Evolutionary conservation across 2,888 invertebrate species (phyloP).

Genomic region (Labia minor): DNA sequence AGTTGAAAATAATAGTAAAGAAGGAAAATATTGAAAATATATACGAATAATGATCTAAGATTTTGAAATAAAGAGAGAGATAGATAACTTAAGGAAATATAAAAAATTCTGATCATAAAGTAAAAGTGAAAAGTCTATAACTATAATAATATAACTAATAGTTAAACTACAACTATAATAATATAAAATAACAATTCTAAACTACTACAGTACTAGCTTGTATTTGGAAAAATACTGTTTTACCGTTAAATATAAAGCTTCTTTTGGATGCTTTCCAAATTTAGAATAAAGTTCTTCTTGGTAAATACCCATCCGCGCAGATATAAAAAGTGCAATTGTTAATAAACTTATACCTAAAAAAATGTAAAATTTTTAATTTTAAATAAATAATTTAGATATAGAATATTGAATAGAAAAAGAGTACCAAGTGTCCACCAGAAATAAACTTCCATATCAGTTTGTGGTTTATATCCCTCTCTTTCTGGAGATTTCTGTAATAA

Average conservation of each 20-base stretch:
- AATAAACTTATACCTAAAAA: slow-evolving; percentile 58
- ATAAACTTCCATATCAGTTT: slow-evolving; percentile 39
- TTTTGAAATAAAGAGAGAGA: no score
- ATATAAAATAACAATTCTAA: no score
- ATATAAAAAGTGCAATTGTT: slow-evolving; percentile 78
- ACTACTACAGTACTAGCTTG: no score
- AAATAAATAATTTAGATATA: background rate
- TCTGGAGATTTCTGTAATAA: slow-evolving; percentile 25
- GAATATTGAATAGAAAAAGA: background rate
- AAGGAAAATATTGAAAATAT: no score
- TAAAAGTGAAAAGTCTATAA: no score
- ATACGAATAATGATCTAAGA: no score
- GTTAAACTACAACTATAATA: no score
- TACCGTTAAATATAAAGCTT: slow-evolving; percentile 75
- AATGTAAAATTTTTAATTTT: background rate
- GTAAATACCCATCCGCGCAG: slow-evolving; percentile 90
- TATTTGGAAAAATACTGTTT: slow-evolving; percentile 29
- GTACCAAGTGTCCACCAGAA: slow-evolving; percentile 52
- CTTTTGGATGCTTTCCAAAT: slow-evolving; percentile 84
- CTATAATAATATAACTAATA: no score
- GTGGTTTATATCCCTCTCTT: slow-evolving; percentile 24
- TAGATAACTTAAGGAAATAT: no score
- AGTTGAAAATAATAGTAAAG: no score
- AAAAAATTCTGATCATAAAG: no score
- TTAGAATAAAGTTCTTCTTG: slow-evolving; percentile 76